Percentiles rank a stretch among this genome's conserved stretches.
phyloP scores from a whole-genome alignment of 2,113 vertebrate species.

The Gopherus flavomarginatus region DNA sequence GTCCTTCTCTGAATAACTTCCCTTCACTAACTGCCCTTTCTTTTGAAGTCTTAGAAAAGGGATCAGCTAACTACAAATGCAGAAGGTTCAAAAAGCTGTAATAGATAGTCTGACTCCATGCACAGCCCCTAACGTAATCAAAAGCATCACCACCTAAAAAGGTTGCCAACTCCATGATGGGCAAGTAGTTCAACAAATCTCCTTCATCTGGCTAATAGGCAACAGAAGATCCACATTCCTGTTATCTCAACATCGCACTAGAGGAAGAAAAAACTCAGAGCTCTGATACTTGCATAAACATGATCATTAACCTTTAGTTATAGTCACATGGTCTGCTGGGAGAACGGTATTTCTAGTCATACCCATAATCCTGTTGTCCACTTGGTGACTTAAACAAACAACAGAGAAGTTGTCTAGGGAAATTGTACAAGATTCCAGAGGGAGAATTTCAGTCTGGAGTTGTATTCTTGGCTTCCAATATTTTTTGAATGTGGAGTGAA shows the following conservation, averaged over 20 bases:
- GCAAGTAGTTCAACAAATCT: neutral
- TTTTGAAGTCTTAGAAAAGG: conserved; percentile 37
- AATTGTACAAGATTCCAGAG: neutral
- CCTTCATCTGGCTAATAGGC: neutral
- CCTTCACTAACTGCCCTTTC: conserved; percentile 1
- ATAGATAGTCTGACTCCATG: conserved; percentile 5
- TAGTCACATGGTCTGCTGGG: neutral
- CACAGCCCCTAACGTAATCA: neutral
- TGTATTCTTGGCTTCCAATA: neutral
- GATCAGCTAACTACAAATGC: conserved; percentile 18
- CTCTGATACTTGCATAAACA: conserved; percentile 26
- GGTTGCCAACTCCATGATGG: neutral
- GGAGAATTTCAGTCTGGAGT: neutral
- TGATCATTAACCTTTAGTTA: conserved; percentile 20
- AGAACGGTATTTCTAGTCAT: conserved; percentile 20
- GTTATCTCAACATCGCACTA: neutral
- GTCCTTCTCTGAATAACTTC: conserved; percentile 12
- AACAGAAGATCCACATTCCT: neutral
- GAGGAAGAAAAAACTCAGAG: neutral
- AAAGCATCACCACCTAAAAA: neutral
- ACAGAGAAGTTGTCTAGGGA: neutral
- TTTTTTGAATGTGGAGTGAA: neutral
- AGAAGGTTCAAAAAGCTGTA: conserved; percentile 53
- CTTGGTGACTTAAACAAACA: neutral
- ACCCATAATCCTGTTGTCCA: neutral